Conservation (phyloP, 2,888 invertebrate species). For the Luffia ferchaultella region DNA sequence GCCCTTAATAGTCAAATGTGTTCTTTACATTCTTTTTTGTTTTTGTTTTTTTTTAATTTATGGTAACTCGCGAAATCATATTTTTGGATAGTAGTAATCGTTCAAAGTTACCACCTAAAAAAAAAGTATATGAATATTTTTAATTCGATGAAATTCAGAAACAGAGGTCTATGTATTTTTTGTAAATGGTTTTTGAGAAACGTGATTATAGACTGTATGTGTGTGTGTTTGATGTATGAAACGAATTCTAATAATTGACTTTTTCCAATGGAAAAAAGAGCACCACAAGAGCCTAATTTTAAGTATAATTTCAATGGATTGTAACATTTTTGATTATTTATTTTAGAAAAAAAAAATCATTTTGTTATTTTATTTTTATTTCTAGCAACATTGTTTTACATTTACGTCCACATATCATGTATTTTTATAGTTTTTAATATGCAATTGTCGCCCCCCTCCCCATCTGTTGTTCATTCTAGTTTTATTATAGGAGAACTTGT, state of each 20-base stretch:
- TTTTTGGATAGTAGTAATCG: too few relatives aligned
- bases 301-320: neutral
- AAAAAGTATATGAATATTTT: neutral
- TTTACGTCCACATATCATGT: neutral
- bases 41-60: too few relatives aligned
- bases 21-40: constrained; percentile 4
- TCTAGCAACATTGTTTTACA: neutral
- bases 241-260: too few relatives aligned
- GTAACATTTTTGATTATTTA: neutral
- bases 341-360: neutral
- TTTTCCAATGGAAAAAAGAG: neutral
- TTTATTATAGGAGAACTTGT: too few relatives aligned
- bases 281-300: neutral
- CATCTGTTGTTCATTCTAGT: too few relatives aligned
- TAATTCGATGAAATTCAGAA: constrained; percentile 14
- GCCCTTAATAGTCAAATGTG: constrained; percentile 5
- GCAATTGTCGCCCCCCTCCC: too few relatives aligned
- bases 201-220: neutral
- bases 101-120: too few relatives aligned
- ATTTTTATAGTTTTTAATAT: neutral
- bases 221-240: too few relatives aligned
- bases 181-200: constrained; percentile 18
- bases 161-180: constrained; percentile 28
- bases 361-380: neutral
- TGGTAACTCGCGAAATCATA: too few relatives aligned